phyloP scores from a whole-genome alignment of 53 echinoderm and acorn worm species.

The Zoroaster sp. region DNA sequence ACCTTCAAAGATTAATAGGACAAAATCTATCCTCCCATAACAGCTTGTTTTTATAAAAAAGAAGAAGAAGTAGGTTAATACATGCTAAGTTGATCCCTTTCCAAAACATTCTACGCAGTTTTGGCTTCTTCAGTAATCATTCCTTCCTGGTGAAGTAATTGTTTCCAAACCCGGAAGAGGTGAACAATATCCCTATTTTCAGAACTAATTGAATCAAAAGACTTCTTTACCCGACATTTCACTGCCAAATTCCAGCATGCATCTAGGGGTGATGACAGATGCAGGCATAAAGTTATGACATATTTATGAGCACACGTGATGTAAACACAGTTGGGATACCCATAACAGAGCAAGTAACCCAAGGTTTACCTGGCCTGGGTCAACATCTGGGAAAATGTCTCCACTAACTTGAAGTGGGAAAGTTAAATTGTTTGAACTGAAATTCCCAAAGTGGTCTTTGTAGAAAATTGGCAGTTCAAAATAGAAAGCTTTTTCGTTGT shows the following conservation, averaged over 20 bases:
- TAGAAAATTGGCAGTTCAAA: background rate
- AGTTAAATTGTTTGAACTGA: background rate
- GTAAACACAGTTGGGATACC: background rate
- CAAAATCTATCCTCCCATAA: background rate
- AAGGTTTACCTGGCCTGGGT: background rate
- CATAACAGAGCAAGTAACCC: background rate
- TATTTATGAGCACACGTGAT: background rate
- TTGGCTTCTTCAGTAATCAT: background rate
- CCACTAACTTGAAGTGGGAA: background rate
- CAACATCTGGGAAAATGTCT: background rate
- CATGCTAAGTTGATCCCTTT: background rate
- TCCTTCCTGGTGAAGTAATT: background rate
- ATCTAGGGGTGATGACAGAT: background rate
- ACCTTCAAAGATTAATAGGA: background rate
- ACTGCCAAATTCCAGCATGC: background rate
- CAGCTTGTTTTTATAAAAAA: background rate
- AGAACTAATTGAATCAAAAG: background rate
- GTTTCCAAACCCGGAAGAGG: background rate
- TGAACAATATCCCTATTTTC: background rate
- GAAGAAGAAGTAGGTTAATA: background rate
- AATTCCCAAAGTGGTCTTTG: background rate
- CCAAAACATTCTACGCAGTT: constrained; percentile 36
- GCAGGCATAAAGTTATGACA: background rate
- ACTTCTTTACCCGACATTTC: background rate
- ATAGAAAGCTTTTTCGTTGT: background rate